These are phyloP conservation scores for Leptoclinus maculatus DNA, from an alignment of 2,797 vertebrate species.

Conservation along the genomic window DNA sequence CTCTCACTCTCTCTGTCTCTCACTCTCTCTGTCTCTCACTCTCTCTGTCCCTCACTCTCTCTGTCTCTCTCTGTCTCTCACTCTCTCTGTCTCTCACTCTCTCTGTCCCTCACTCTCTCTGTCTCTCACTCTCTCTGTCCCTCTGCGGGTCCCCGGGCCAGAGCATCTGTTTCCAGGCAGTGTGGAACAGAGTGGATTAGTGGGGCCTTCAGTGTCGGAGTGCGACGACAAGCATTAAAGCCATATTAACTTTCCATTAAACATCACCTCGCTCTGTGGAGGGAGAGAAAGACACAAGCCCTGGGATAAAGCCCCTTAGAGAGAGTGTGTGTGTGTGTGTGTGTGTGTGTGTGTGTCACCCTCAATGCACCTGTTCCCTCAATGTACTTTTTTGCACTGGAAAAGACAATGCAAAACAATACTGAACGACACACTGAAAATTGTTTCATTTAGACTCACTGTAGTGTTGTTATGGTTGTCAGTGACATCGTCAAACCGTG, in stretches of 20 bases:
- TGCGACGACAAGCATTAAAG: slow-evolving; percentile 83
- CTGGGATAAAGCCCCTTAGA: slow-evolving; percentile 64
- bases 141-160: slow-evolving; percentile 49
- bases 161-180: slow-evolving; percentile 73
- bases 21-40: slow-evolving; percentile 19
- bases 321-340: neutral
- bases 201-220: slow-evolving; percentile 70
- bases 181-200: slow-evolving; percentile 82
- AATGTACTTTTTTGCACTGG: slow-evolving; percentile 7
- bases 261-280: slow-evolving; percentile 76
- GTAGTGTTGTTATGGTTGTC: neutral
- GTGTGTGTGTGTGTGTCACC: neutral
- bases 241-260: slow-evolving; percentile 87
- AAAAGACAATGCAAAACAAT: slow-evolving; percentile 22
- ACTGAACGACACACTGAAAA: neutral
- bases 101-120: neutral
- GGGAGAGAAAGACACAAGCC: slow-evolving; percentile 67
- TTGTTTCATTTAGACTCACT: neutral
- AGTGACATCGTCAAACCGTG: neutral
- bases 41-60: slow-evolving; percentile 26
- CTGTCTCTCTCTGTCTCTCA: neutral
- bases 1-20: slow-evolving; percentile 7
- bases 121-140: slow-evolving; percentile 6
- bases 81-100: neutral
- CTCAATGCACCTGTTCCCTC: slow-evolving; percentile 72